Evolutionary conservation across 2,113 vertebrate species (phyloP).

Genomic region (Cichladusa arquata): DNA sequence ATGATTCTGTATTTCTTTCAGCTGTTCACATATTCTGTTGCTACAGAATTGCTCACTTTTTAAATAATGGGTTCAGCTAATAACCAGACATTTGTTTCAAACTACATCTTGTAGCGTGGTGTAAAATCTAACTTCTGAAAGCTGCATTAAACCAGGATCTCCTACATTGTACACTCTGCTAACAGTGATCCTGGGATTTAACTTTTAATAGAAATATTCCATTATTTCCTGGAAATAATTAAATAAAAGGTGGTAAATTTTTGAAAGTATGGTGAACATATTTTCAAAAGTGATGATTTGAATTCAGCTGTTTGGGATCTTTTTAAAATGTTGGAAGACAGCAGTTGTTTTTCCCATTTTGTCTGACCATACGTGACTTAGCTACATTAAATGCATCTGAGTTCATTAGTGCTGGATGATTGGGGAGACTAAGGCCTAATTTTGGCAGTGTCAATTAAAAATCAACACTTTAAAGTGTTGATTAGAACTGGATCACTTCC

Average conservation of each 20-base stretch:
- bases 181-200: slow-evolving; percentile 17
- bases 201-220: slow-evolving; percentile 17
- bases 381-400: background rate
- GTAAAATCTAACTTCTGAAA: slow-evolving; percentile 31
- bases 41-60: background rate
- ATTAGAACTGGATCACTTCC: slow-evolving; percentile 6
- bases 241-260: slow-evolving; percentile 35
- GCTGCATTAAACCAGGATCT: background rate
- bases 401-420: background rate
- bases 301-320: background rate
- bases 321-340: background rate
- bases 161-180: background rate
- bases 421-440: background rate
- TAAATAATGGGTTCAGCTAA: slow-evolving; percentile 9
- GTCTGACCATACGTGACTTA: background rate
- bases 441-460: background rate
- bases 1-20: slow-evolving; percentile 45
- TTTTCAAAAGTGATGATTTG: slow-evolving; percentile 1
- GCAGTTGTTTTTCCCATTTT: slow-evolving; percentile 25
- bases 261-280: background rate
- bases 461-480: background rate
- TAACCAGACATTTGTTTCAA: slow-evolving; percentile 7
- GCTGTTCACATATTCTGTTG: slow-evolving; percentile 3
- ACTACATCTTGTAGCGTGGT: background rate
- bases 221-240: slow-evolving; percentile 45